Evolutionary conservation across 2,888 invertebrate species (phyloP), one percentile per base, ranked within the genome.

Genomic region (Osmoderma eremita): DNA sequence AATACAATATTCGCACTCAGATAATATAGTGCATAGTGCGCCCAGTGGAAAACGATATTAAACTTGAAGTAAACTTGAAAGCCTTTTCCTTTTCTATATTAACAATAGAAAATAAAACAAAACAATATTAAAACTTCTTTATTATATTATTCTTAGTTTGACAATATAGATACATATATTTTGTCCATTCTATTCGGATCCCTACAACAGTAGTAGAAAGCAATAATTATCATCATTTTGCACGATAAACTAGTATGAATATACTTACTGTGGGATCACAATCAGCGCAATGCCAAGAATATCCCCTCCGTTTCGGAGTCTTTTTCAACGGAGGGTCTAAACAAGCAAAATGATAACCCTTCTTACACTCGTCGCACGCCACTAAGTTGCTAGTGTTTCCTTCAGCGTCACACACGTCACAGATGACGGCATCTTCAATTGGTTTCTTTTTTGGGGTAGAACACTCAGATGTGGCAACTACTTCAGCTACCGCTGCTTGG

Each of bases 251-350:
- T 20, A 12, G 1, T 39, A 3, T 18, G 22, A 39, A 61, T 30
- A 67, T 51, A 87, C 88, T 87, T 81, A 92, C 94, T 76, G 94
- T 94, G 68, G 94, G 93, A 85, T 96, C 96, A 86, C 97, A 97
- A 81, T 95, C 94, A 58, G 94, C 95, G 83, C 97, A 97, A 82
- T 94, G 95, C 97, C 97, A 97, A 12, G 94, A 94, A 80, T 96
- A 97, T 36, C 97, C 96, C 63, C 95, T 89, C 76, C 92, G 91
- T 85, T 97, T 97, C 0, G 97, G 97, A 68, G 95, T 92, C 82
- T 95, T 95, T 82, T 94, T 96, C 12, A 95, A 86, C 12, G 97
- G 97, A 56, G 97, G 97, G 82, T 95, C 94, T 76, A 97, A 85
- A 82, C 97, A 97, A 69, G 90, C 89, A 81, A 97, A 96, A 84